Percentiles rank a stretch among this genome's conserved stretches.
phyloP scores from a whole-genome alignment of 2,113 vertebrate genomes.

The Podilymbus podiceps region DNA sequence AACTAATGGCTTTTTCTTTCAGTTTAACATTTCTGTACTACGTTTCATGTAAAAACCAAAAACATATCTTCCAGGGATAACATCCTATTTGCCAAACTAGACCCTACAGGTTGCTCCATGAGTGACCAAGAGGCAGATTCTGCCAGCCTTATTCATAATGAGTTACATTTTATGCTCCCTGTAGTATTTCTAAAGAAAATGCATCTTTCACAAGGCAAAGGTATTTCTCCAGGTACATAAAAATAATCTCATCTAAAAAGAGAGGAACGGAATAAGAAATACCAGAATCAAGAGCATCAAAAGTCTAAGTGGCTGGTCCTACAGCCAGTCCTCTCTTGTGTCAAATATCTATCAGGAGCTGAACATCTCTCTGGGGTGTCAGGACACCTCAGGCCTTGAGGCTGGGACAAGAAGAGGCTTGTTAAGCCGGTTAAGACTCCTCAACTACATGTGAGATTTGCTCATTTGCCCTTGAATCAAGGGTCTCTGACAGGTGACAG shows the following conservation, averaged over 20 bases:
- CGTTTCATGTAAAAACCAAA: background rate
- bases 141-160: background rate
- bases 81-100: background rate
- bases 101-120: background rate
- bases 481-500: slow-evolving; percentile 73
- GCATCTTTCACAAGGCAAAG: background rate
- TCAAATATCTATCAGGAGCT: slow-evolving; percentile 38
- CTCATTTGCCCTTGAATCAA: slow-evolving; percentile 72
- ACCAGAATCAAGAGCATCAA: background rate
- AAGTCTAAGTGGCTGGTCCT: background rate
- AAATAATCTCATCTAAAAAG: background rate
- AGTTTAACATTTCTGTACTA: background rate
- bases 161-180: background rate
- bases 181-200: background rate
- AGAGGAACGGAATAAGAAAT: background rate
- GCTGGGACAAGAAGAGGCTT: slow-evolving; percentile 3
- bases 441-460: slow-evolving; percentile 51
- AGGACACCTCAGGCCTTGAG: slow-evolving; percentile 32
- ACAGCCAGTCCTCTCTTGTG: background rate
- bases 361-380: slow-evolving; percentile 18
- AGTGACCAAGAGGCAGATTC: fast-evolving
- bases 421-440: slow-evolving; percentile 60
- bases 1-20: background rate
- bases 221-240: background rate
- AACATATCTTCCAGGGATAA: background rate